These are phyloP conservation scores for Oikopleura vanhoeffeni DNA, from an alignment of 23 tunicate species.

Conservation along the genomic window DNA sequence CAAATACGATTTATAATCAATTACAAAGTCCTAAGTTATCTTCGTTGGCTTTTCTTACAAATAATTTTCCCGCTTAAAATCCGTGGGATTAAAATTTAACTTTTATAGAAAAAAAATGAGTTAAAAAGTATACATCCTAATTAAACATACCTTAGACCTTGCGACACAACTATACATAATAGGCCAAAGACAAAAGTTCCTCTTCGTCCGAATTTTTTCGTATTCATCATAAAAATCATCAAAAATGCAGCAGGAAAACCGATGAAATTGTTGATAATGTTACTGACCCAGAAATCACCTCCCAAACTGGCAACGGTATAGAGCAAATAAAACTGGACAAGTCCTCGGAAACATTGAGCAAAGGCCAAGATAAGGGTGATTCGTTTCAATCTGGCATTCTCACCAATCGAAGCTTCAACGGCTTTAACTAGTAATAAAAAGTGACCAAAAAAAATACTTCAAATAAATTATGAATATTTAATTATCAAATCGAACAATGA, in stretches of 20 bases:
- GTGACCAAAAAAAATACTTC: no score
- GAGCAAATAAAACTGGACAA: neutral
- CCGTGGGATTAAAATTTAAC: no score
- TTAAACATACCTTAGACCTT: neutral
- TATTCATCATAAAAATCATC: conserved; percentile 1
- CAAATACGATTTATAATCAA: no score
- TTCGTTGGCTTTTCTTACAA: no score
- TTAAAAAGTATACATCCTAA: no score
- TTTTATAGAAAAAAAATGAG: no score
- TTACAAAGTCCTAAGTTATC: no score
- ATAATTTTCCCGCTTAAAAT: no score
- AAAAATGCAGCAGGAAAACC: neutral
- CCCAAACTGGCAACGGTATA: neutral
- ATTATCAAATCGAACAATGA: no score
- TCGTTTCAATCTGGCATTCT: neutral
- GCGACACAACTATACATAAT: neutral
- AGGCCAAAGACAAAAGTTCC: conserved; percentile 8
- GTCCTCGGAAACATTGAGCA: neutral
- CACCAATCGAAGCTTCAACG: neutral
- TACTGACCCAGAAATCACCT: conserved; percentile 13
- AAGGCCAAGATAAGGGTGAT: neutral
- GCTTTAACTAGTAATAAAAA: no score
- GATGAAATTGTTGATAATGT: conserved; percentile 5
- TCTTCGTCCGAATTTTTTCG: neutral
- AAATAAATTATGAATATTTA: no score